These are phyloP conservation scores for Halcyon chelicuti DNA, from an alignment of 2,797 vertebrate species.

Conservation along the genomic window DNA sequence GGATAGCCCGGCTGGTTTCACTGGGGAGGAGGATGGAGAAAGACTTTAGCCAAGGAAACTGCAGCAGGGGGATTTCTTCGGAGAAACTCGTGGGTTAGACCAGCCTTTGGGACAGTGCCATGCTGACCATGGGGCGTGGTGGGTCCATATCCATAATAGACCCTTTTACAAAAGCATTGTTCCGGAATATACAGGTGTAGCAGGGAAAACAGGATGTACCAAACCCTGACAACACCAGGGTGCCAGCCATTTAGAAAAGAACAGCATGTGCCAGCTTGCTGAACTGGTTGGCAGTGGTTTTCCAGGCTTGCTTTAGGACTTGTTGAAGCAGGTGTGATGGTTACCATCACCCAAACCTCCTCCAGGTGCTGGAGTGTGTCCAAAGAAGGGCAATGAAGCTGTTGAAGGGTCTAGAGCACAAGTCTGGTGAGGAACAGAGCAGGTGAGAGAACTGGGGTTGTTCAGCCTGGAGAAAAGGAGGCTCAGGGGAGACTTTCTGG, in stretches of 20 bases:
- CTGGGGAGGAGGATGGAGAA: not conserved
- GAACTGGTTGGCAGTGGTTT: accelerated
- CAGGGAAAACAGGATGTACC: not conserved
- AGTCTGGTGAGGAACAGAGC: too few relatives aligned
- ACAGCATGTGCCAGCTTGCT: not conserved
- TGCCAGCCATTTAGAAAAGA: not conserved
- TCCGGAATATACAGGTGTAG: not conserved
- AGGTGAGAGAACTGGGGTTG: too few relatives aligned
- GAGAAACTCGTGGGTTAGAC: not conserved
- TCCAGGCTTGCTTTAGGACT: not conserved
- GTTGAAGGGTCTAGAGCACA: too few relatives aligned
- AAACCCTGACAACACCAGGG: not conserved
- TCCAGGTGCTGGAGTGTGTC: not conserved
- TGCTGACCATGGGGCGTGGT: not conserved
- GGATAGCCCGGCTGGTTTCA: not conserved
- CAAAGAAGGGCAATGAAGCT: not conserved
- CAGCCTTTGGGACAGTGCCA: not conserved
- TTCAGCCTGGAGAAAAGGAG: too few relatives aligned
- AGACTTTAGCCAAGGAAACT: not conserved
- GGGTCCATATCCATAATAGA: not conserved
- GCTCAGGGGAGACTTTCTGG: too few relatives aligned
- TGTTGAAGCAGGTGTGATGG: not conserved
- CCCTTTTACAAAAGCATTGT: not conserved
- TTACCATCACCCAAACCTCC: not conserved
- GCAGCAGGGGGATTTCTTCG: not conserved